These are phyloP conservation scores for Enteromius mattozi DNA, from an alignment of 2,797 vertebrate species.

Conservation along the genomic window DNA sequence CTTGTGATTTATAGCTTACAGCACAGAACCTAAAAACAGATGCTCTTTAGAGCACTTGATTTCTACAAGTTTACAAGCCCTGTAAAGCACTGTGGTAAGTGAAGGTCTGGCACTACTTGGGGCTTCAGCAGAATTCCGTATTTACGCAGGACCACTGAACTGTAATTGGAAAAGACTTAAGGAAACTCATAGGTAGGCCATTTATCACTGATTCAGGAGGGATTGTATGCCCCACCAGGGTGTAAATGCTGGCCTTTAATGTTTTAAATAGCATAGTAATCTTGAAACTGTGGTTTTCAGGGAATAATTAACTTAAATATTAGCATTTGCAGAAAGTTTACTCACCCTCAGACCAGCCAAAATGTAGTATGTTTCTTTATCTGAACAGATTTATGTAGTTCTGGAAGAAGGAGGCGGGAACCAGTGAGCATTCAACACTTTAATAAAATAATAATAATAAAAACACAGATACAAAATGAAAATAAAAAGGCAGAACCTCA, in stretches of 20 bases:
- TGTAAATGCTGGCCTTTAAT: slow-evolving; percentile 3
- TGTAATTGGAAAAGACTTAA: slow-evolving; percentile 12
- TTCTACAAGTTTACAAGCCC: slow-evolving; percentile 35
- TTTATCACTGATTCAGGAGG: slow-evolving; percentile 20
- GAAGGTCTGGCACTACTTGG: slow-evolving; percentile 23
- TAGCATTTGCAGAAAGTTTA: not conserved
- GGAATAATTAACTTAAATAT: not conserved
- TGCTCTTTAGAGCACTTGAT: slow-evolving; percentile 38
- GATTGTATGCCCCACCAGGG: not conserved
- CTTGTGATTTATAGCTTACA: slow-evolving; percentile 47
- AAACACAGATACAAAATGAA: too few species aligned
- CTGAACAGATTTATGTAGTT: not conserved
- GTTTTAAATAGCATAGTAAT: not conserved
- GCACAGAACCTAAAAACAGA: slow-evolving; percentile 38
- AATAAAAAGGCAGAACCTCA: too few species aligned
- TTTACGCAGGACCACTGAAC: not conserved
- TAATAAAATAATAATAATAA: too few species aligned
- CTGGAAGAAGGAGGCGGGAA: too few species aligned
- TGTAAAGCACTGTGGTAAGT: slow-evolving; percentile 26
- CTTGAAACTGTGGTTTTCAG: not conserved
- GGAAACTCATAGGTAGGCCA: slow-evolving; percentile 24
- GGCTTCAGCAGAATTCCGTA: slow-evolving; percentile 8
- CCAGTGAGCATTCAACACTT: too few species aligned
- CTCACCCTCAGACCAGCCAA: not conserved
- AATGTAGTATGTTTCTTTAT: not conserved